Percentiles rank a stretch among this genome's conserved stretches.
These are phyloP conservation scores for Lethocerus indicus DNA, from an alignment of 1,140 invertebrate genomes.

Conservation along the genomic window DNA sequence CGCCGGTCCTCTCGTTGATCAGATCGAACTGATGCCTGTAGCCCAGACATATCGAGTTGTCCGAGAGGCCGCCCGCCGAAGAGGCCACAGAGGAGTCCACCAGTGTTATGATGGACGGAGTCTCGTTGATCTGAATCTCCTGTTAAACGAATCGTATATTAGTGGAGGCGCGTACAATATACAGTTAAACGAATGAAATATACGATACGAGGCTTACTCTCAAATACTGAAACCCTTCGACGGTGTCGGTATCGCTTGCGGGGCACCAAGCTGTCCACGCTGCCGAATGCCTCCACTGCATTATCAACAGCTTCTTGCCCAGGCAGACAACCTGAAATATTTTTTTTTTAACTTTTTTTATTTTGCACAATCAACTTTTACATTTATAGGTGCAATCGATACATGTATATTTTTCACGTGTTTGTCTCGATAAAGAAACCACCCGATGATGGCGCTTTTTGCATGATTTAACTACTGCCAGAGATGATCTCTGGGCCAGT, in stretches of 20 bases:
- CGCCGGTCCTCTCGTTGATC: conserved; percentile 49
- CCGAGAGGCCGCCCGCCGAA: conserved; percentile 28
- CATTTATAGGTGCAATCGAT: too few relatives aligned
- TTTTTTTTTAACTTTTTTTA: background rate
- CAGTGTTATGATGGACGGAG: conserved; percentile 55
- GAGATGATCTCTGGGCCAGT: too few relatives aligned
- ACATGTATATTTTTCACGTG: too few relatives aligned
- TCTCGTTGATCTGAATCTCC: conserved; percentile 55
- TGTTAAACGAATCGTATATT: conserved; percentile 27
- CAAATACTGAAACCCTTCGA: conserved; percentile 51
- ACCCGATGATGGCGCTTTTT: too few relatives aligned
- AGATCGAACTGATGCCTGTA: conserved; percentile 71
- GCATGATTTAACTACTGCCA: too few relatives aligned
- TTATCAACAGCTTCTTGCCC: conserved; percentile 40
- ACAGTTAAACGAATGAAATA: too few relatives aligned
- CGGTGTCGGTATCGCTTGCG: conserved; percentile 48
- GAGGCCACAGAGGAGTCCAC: conserved; percentile 39
- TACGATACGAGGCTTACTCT: conserved; percentile 34
- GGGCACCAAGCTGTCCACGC: conserved; percentile 63
- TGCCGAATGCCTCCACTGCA: conserved; percentile 59
- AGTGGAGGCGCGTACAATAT: too few relatives aligned
- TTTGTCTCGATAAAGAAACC: too few relatives aligned
- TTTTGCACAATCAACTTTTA: background rate
- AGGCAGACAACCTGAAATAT: conserved; percentile 38
- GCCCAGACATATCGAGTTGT: conserved; percentile 59